Conservation (phyloP, 2,888 invertebrate genomes). For the Pteria penguin region DNA sequence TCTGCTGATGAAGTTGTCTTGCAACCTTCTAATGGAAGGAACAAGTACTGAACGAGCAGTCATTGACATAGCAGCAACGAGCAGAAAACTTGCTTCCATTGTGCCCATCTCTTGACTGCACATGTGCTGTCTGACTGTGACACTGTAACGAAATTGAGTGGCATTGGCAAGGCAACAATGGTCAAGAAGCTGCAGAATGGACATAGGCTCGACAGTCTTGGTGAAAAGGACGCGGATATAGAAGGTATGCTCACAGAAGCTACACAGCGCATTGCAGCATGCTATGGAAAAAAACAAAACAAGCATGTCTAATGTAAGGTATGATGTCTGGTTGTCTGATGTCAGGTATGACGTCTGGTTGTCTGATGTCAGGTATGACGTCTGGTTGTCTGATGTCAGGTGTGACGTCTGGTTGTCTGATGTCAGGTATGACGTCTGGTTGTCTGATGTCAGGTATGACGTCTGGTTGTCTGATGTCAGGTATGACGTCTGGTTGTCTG, state of each 20-base stretch:
- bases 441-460: too few species aligned
- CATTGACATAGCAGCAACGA: constrained; percentile 16
- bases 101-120: constrained; percentile 13
- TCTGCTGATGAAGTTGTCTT: neutral
- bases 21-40: constrained; percentile 25
- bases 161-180: constrained; percentile 24
- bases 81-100: constrained; percentile 4
- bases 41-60: neutral
- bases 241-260: constrained; percentile 1
- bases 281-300: constrained; percentile 3
- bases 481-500: too few species aligned
- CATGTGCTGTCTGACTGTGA: constrained; percentile 41
- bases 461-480: too few species aligned
- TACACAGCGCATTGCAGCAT: neutral
- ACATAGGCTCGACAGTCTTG: too few species aligned
- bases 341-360: too few species aligned
- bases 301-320: neutral
- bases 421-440: too few species aligned
- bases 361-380: too few species aligned
- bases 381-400: too few species aligned
- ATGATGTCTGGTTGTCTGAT: too few species aligned
- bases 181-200: constrained; percentile 6
- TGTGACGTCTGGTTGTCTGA: too few species aligned
- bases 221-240: neutral
- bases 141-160: too few species aligned